These are phyloP conservation scores for Noctilio leporinus DNA, from an alignment of 2,113 vertebrate species.

Conservation along the genomic window DNA sequence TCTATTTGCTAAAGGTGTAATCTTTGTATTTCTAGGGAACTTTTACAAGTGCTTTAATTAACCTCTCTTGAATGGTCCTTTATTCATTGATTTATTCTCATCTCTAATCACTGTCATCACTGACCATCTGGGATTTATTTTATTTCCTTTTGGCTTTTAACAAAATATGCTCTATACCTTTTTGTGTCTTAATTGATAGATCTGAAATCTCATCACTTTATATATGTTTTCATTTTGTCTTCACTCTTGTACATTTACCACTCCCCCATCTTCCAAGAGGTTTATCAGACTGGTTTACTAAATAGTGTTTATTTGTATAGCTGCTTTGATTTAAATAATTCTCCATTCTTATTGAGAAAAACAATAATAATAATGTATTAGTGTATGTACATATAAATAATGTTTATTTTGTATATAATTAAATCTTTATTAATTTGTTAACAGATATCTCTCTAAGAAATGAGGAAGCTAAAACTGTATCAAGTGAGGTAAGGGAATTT, in stretches of 20 bases:
- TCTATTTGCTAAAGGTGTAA: not conserved
- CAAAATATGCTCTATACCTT: not conserved
- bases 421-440: conserved; percentile 32
- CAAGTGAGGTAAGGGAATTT: conserved; percentile 52
- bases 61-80: not conserved
- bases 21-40: not conserved
- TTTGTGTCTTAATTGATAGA: not conserved
- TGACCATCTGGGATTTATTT: not conserved
- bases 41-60: not conserved
- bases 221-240: not conserved
- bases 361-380: not conserved
- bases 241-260: not conserved
- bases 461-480: not conserved
- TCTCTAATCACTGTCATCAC: not conserved
- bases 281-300: conserved; percentile 5
- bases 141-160: not conserved
- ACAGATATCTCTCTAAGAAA: not conserved
- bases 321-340: conserved; percentile 24
- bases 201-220: not conserved
- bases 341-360: conserved; percentile 4
- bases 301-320: not conserved
- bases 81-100: not conserved
- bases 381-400: not conserved
- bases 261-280: not conserved
- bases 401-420: conserved; percentile 23